Conservation (phyloP, 1,140 invertebrate genomes). For the Drosophila ogumai region DNA sequence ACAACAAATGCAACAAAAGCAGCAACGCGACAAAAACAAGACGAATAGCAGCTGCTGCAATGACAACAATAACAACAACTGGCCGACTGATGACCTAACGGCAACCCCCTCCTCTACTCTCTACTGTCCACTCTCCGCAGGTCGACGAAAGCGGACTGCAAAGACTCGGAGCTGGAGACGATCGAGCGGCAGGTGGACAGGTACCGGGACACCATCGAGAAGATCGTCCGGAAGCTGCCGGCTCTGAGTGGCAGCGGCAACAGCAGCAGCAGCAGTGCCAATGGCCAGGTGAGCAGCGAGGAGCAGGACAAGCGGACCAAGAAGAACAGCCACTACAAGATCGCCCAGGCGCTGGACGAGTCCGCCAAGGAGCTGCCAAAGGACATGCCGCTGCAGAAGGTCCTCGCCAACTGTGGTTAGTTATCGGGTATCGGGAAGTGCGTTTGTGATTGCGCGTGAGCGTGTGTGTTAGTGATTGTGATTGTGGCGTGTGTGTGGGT, state of each 20-base stretch:
- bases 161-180: slow-evolving; percentile 94
- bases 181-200: slow-evolving; percentile 95
- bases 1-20: slow-evolving; percentile 36
- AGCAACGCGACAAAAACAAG: slow-evolving; percentile 49
- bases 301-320: slow-evolving; percentile 91
- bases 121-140: slow-evolving; percentile 85
- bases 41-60: slow-evolving; percentile 47
- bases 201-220: slow-evolving; percentile 90
- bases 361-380: slow-evolving; percentile 87
- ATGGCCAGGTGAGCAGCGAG: slow-evolving; percentile 85
- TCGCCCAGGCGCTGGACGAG: slow-evolving; percentile 87
- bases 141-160: slow-evolving; percentile 90
- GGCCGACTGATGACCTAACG: slow-evolving; percentile 70
- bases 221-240: slow-evolving; percentile 89
- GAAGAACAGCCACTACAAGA: slow-evolving; percentile 87
- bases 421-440: slow-evolving; percentile 29
- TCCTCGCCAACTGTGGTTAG: slow-evolving; percentile 87
- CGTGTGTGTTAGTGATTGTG: slow-evolving; percentile 3
- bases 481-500: slow-evolving; percentile 7
- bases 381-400: slow-evolving; percentile 86
- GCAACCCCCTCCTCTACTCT: slow-evolving; percentile 24
- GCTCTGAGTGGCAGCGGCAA: slow-evolving; percentile 67
- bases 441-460: neutral
- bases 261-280: slow-evolving; percentile 53
- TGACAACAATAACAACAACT: slow-evolving; percentile 38